Conservation (phyloP, 2,888 invertebrate genomes). For the Lacanobia oleracea region DNA sequence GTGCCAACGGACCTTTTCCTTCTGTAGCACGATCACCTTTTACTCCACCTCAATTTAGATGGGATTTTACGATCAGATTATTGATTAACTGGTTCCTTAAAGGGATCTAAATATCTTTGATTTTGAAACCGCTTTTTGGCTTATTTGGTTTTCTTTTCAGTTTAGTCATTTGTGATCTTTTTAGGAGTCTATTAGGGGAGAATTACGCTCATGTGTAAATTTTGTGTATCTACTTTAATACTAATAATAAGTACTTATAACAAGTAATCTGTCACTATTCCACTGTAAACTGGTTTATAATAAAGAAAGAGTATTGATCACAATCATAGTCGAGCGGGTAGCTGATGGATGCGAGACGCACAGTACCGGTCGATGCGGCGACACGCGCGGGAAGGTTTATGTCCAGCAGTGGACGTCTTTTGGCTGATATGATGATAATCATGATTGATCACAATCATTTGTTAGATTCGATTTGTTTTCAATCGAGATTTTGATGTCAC, state of each 20-base stretch:
- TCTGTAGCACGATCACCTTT: constrained; percentile 1
- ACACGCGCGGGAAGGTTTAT: no score
- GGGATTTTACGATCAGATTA: neutral
- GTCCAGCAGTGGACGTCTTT: no score
- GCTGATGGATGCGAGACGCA: no score
- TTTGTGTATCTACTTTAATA: neutral
- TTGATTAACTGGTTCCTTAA: constrained; percentile 14
- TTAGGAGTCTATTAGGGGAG: neutral
- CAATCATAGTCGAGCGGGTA: no score
- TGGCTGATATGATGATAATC: no score
- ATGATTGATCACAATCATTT: no score
- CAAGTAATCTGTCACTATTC: neutral
- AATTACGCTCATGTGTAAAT: neutral
- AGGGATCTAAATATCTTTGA: neutral
- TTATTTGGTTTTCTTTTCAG: neutral
- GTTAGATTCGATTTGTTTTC: no score
- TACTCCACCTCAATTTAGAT: constrained; percentile 14
- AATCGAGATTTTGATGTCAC: neutral
- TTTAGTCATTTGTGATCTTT: neutral
- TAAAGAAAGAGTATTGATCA: neutral
- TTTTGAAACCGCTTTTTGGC: neutral
- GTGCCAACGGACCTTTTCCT: constrained; percentile 25
- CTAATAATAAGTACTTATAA: neutral
- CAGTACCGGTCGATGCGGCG: no score
- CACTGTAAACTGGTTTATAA: neutral